phyloP scores from a whole-genome alignment of 1,140 invertebrate genomes.

The Pogonomyrmex californicus region DNA sequence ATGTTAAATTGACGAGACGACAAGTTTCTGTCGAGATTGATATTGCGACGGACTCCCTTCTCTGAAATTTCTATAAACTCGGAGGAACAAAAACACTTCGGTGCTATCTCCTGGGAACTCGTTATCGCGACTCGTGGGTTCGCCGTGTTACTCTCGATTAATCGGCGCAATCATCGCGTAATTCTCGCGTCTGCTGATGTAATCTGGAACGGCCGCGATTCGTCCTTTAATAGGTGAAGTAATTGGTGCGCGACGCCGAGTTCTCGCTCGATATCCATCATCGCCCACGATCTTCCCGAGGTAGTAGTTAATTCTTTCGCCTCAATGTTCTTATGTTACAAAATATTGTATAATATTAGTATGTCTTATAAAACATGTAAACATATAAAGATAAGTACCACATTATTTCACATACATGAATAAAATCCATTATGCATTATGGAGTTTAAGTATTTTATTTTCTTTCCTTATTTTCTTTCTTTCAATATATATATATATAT shows the following conservation, averaged over 20 bases:
- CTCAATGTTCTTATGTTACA: neutral
- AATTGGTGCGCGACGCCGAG: slow-evolving; percentile 13
- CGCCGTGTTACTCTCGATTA: slow-evolving; percentile 42
- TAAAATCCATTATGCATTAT: neutral
- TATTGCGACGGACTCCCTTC: neutral
- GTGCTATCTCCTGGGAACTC: neutral
- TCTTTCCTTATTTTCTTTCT: neutral
- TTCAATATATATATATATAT: neutral
- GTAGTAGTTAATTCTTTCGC: neutral
- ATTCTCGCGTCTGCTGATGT: slow-evolving; percentile 46
- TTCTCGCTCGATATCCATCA: neutral
- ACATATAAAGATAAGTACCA: neutral
- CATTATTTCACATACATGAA: neutral
- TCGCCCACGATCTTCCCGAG: neutral
- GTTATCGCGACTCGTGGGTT: neutral
- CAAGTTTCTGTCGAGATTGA: neutral
- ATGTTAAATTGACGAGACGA: neutral
- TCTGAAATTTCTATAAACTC: neutral
- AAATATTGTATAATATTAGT: neutral
- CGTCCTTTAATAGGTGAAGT: slow-evolving; percentile 43
- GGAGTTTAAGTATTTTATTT: neutral
- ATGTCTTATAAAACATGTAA: neutral
- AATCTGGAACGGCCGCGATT: slow-evolving; percentile 30
- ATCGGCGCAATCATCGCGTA: slow-evolving; percentile 50
- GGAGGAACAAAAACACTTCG: slow-evolving; percentile 10